phyloP scores from a whole-genome alignment of 1,140 invertebrate genomes.

The Drosophila repletoides region DNA sequence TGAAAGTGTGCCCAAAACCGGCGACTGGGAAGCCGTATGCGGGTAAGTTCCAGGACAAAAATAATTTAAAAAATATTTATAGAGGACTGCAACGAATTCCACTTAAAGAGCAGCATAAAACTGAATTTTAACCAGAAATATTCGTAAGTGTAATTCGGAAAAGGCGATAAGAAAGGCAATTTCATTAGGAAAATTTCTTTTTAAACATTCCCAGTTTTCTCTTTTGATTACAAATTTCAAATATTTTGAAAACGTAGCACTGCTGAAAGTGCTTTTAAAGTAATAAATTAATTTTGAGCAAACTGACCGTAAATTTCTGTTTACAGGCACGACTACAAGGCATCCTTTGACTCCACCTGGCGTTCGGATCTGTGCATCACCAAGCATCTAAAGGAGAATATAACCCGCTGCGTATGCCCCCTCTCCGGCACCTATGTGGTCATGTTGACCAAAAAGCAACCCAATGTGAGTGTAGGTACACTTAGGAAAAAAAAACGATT shows the following conservation, averaged over 20 bases:
- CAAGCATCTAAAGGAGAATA: constrained; percentile 82
- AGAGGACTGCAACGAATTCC: no score
- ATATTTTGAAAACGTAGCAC: no score
- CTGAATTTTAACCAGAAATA: no score
- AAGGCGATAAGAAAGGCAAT: no score
- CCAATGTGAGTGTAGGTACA: constrained; percentile 83
- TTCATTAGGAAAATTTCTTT: no score
- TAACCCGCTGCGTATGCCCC: constrained; percentile 85
- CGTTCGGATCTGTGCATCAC: constrained; percentile 83
- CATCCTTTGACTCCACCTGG: constrained; percentile 79
- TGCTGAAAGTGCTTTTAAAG: no score
- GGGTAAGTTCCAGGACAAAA: constrained; percentile 51
- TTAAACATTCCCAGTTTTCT: no score
- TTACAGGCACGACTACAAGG: constrained; percentile 76
- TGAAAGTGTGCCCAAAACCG: constrained; percentile 73
- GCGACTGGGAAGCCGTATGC: constrained; percentile 80
- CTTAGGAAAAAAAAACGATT: background rate
- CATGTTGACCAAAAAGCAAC: constrained; percentile 84
- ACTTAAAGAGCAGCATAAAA: background rate
- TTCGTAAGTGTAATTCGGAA: no score
- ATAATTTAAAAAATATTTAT: no score
- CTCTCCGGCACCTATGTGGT: constrained; percentile 85
- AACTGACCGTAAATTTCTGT: background rate
- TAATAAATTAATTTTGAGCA: background rate
- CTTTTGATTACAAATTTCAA: no score